Base-by-base conservation (phyloP, 2,888 invertebrate genomes). In the Lasioglossum morio region DNA sequence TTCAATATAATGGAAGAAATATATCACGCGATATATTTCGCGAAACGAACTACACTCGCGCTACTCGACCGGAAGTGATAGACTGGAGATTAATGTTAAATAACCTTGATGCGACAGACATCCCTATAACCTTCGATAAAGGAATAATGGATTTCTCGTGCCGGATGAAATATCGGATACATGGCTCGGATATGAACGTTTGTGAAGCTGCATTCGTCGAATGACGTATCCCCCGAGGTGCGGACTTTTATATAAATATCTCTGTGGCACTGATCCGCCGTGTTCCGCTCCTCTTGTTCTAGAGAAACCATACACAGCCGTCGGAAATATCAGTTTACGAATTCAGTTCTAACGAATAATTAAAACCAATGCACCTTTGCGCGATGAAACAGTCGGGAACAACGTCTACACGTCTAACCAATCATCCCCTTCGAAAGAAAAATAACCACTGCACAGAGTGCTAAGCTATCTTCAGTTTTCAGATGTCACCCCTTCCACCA, bases 131-230 rank as follows among this genome's bases (percentile, higher is more conserved):
- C 37, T 37, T 69, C 37, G 69, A 69, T 69, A 37, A 69, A 69
- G 37, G 69, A 69, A 69, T 69, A 69, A 19, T 69, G 69, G 34
- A 69, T 37, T 69, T 69, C 34, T 66, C 19, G 27, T 66, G 34
- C 3, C 34, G 37, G n/a, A 37, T 69, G 37, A 69, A 69, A 69
- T 37, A 69, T 34, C 37, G 34, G 37, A 37, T 60, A 60, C 5
- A 27, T 60, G 27, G 60, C 14, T 12, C 23, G 10, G 37, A 37
- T 37, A 66, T 19, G 10, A 66, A 66, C 66, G 30, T 66, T 66
- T 37, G 16, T 1, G 66, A 30, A 57, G 4, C 4, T 57, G n/a
- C 57, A 57, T n/a, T 57, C 57, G 57, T 57, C 57, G n/a, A 12
- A 60, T 60, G n/a, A 60, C 60, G 60, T 60, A 27, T 27, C 0